phyloP scores from a whole-genome alignment of 2,888 invertebrate species.

The Sesamia inferens region DNA sequence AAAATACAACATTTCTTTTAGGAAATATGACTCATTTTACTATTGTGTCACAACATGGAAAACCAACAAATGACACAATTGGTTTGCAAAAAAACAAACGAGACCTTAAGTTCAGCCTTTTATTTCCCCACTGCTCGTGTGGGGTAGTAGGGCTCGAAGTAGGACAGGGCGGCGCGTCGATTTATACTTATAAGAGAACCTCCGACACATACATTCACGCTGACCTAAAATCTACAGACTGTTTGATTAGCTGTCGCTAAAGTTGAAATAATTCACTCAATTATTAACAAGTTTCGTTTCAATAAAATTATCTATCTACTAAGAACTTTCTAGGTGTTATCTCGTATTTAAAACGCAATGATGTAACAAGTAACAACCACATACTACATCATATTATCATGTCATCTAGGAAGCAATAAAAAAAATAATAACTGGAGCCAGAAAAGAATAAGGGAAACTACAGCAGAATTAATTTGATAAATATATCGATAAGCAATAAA shows the following conservation, averaged over 20 bases:
- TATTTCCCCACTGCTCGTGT: slow-evolving; percentile 19
- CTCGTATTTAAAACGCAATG: slow-evolving; percentile 4
- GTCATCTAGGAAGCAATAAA: neutral
- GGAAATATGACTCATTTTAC: slow-evolving; percentile 14
- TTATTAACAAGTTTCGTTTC: neutral
- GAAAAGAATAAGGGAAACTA: neutral
- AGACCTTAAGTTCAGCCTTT: slow-evolving; percentile 36
- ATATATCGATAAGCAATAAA: neutral
- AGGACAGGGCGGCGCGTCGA: slow-evolving; percentile 36
- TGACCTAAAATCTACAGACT: slow-evolving; percentile 32
- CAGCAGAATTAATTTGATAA: neutral
- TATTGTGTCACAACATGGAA: slow-evolving; percentile 3
- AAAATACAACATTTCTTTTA: neutral
- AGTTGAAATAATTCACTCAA: slow-evolving; percentile 6
- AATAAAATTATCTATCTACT: neutral
- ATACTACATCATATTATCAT: too few species aligned
- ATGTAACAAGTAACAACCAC: too few species aligned
- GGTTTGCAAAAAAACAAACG: slow-evolving; percentile 4
- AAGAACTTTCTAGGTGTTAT: neutral
- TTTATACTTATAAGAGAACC: slow-evolving; percentile 17
- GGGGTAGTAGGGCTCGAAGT: slow-evolving; percentile 32
- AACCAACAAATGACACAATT: slow-evolving; percentile 15
- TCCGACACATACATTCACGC: slow-evolving; percentile 6
- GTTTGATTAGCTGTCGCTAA: slow-evolving; percentile 15
- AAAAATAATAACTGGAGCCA: neutral